Conservation (phyloP, 2,888 invertebrate genomes). For the Hirtodrosophila alboralis region DNA sequence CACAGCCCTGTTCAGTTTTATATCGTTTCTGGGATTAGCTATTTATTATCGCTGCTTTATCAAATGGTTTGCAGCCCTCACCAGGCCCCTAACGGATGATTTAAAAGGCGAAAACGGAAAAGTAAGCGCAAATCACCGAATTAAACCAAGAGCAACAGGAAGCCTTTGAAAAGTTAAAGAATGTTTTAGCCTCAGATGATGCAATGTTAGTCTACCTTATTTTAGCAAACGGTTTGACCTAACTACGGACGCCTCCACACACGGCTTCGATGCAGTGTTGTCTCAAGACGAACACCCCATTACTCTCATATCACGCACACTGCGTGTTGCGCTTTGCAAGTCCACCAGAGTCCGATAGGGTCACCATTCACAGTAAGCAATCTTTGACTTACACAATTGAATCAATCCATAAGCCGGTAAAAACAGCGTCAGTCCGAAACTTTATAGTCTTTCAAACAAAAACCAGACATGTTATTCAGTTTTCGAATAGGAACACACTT, state of each 20-base stretch:
- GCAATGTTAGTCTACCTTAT: conserved; percentile 1
- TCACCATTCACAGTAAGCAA: conserved; percentile 26
- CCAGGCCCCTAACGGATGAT: conserved; percentile 11
- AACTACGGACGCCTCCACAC: conserved; percentile 1
- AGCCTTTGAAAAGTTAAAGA: conserved; percentile 3
- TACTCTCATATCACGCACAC: conserved; percentile 5
- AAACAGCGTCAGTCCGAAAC: not conserved
- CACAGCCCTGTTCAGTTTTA: not conserved
- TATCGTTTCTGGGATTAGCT: not conserved
- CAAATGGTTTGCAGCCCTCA: not conserved
- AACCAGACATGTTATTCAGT: not conserved
- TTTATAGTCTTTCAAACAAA: not conserved
- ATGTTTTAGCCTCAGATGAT: not conserved
- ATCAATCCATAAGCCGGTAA: conserved; percentile 41
- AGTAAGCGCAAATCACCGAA: conserved; percentile 5
- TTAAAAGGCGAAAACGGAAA: conserved; percentile 1
- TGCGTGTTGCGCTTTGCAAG: conserved; percentile 2
- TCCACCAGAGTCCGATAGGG: conserved; percentile 4
- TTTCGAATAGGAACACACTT: conserved; percentile 1
- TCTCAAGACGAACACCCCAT: conserved; percentile 1
- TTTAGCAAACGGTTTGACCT: conserved; percentile 3
- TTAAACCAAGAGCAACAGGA: not conserved
- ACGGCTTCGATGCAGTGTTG: not conserved
- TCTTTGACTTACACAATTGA: conserved; percentile 40
- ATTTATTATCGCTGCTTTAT: conserved; percentile 2